Evolutionary conservation across 2,888 invertebrate genomes (phyloP), one percentile per base, ranked within the genome.

Genomic region (Netelia fuscicornis): DNA sequence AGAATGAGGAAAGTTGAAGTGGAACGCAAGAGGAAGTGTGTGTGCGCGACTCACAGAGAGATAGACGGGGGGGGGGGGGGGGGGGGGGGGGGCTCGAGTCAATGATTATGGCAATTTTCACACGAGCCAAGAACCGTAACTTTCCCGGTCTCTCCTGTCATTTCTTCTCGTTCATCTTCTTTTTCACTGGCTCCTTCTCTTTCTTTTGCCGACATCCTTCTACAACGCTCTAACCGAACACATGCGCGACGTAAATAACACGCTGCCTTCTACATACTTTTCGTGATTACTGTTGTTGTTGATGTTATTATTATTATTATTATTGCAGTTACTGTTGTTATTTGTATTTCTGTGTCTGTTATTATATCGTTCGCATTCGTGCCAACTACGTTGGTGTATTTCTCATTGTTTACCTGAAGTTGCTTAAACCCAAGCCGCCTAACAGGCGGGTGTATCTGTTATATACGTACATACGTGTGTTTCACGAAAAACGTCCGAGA

Each of bases 51-150:
- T 9, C 23, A 37, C 11, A 54, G 54, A 48, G 58, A 44, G 3
- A 23, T 23, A 44, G 20, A 25, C 20, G 25, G 42, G 17, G 17
- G 17, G 17, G 17, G 17, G 17, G 17, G 17, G 17, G 17, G 17
- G 17, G 17, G 17, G 6, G 30, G 30, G 30, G 30, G 5, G 30
- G 30, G 30, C 30, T 30, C 11, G 54, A 54, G 54, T 75, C 68
- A 42, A 81, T 71, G 60, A 83, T 83, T 67, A 83, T 68, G 52
- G 76, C 67, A 78, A 83, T 83, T 74, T 72, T 20, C 72, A 25
- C 67, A 37, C 42, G 25, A 78, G 20, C 58, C 77, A 68, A 76
- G 82, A 72, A 72, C 67, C 77, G 67, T 77, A 72, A 78, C 77
- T 78, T 58, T 20, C 65, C 17, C 10, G 42, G 68, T 17, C 58